Evolutionary conservation across 2,113 vertebrate genomes (phyloP).

Genomic region (Thomomys bottae): DNA sequence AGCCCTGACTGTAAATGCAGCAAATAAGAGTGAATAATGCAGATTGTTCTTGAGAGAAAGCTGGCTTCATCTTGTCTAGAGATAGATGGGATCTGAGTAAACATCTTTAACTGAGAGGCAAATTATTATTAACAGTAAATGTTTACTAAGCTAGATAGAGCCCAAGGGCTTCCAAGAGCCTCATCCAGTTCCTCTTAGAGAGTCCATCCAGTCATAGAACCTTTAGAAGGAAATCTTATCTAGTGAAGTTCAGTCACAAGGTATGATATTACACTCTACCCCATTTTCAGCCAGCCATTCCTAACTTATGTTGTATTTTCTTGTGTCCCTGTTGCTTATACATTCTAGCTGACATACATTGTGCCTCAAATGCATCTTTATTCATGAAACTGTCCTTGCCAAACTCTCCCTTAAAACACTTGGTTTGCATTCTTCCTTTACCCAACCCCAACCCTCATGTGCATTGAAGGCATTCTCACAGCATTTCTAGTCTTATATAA

Average conservation of each 20-base stretch:
- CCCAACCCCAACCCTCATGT: too few relatives aligned
- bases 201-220: neutral
- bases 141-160: neutral
- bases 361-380: neutral
- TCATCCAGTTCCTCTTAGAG: neutral
- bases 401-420: neutral
- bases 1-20: neutral
- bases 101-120: neutral
- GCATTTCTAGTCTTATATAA: rapidly evolving
- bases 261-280: too few relatives aligned
- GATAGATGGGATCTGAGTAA: neutral
- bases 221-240: neutral
- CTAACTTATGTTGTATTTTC: too few relatives aligned
- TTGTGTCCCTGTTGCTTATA: neutral
- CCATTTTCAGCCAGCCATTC: neutral
- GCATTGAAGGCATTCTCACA: neutral
- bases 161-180: neutral
- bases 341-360: too few relatives aligned
- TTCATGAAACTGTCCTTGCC: neutral
- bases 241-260: rapidly evolving
- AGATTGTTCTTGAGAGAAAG: neutral
- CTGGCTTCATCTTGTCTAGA: neutral
- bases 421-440: rapidly evolving
- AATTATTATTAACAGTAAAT: neutral
- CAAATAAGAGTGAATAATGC: neutral